These are phyloP conservation scores for Hypercompe scribonia DNA, from an alignment of 2,888 invertebrate genomes.

Conservation along the genomic window DNA sequence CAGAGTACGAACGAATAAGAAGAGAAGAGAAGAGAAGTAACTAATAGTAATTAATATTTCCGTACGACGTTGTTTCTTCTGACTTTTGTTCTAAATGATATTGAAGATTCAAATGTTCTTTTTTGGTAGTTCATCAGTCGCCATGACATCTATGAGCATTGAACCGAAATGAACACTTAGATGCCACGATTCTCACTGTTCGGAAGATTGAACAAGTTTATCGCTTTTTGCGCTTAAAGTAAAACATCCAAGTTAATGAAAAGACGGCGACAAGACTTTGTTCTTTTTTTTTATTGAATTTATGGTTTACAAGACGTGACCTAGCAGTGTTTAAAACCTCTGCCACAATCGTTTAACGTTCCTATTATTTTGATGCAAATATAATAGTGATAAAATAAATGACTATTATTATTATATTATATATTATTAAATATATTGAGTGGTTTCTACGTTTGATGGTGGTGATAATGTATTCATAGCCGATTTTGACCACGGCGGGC, in stretches of 20 bases:
- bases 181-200: neutral
- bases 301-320: neutral
- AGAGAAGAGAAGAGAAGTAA: no score
- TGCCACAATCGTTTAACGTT: neutral
- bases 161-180: neutral
- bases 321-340: neutral
- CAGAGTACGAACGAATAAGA: no score
- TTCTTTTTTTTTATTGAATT: neutral
- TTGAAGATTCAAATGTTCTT: neutral
- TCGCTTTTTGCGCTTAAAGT: neutral
- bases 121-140: neutral
- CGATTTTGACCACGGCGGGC: no score
- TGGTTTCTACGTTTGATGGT: no score
- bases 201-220: constrained; percentile 2
- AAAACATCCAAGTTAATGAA: neutral
- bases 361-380: neutral
- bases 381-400: neutral
- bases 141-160: constrained; percentile 6
- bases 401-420: no score
- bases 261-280: neutral
- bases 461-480: no score
- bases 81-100: neutral
- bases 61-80: neutral
- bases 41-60: no score
- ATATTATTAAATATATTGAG: no score